These are phyloP conservation scores for Chamaedrilus cognettii DNA, from an alignment of 2,888 invertebrate genomes.

Conservation along the genomic window DNA sequence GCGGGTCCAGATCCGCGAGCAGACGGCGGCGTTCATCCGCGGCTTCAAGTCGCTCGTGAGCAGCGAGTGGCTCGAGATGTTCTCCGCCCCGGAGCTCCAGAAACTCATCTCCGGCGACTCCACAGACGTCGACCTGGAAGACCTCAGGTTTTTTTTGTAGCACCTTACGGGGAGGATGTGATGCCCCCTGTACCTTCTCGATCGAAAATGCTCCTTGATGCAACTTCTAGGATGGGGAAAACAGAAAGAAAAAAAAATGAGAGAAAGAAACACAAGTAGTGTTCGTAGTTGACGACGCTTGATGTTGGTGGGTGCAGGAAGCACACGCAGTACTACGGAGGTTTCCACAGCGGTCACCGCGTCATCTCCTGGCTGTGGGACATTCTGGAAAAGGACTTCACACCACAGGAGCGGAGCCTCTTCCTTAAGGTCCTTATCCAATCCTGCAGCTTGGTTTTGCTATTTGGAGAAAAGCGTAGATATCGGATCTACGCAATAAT, in stretches of 20 bases:
- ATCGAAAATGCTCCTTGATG: too few species aligned
- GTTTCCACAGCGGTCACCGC: slow-evolving; percentile 96
- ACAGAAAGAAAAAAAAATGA: too few species aligned
- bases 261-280: too few species aligned
- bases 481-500: too few species aligned
- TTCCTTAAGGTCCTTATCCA: slow-evolving; percentile 63
- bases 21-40: slow-evolving; percentile 93
- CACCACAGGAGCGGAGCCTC: slow-evolving; percentile 84
- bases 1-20: slow-evolving; percentile 97
- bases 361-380: slow-evolving; percentile 99
- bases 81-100: slow-evolving; percentile 95
- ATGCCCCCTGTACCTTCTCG: too few species aligned
- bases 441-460: too few species aligned
- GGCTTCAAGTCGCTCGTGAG: slow-evolving; percentile 96
- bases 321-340: slow-evolving; percentile 98
- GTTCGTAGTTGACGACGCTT: too few species aligned
- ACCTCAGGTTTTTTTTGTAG: slow-evolving; percentile 60
- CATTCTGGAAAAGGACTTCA: slow-evolving; percentile 92
- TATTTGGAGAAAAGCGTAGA: too few species aligned
- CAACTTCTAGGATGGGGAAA: too few species aligned
- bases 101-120: slow-evolving; percentile 95
- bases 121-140: slow-evolving; percentile 80
- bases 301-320: slow-evolving; percentile 43
- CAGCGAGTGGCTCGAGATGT: slow-evolving; percentile 90
- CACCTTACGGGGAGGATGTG: too few species aligned